Percentiles rank a stretch among this genome's conserved stretches.
phyloP scores from a whole-genome alignment of 2,888 invertebrate species.

The Drosophila paramelanica region DNA sequence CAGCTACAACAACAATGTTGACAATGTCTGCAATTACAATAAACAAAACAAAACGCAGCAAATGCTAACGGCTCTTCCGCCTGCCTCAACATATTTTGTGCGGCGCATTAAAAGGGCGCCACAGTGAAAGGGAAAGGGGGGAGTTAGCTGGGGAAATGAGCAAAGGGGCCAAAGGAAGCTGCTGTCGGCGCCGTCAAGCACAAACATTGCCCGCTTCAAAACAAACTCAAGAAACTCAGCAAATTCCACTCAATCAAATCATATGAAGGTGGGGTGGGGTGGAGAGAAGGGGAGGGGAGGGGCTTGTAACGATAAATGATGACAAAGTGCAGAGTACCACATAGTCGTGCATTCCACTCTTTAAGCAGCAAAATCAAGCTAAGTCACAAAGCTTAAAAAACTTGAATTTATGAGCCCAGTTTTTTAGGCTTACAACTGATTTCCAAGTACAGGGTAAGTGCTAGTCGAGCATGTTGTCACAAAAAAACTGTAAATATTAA shows the following conservation, averaged over 20 bases:
- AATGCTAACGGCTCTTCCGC: slow-evolving; percentile 62
- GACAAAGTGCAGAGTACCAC: slow-evolving; percentile 16
- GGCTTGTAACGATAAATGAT: not conserved
- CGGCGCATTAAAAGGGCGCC: not conserved
- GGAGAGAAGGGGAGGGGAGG: too few relatives aligned
- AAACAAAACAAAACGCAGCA: slow-evolving; percentile 75
- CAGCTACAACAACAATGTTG: slow-evolving; percentile 43
- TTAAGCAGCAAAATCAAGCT: not conserved
- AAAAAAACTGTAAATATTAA: too few relatives aligned
- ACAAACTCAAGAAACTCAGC: slow-evolving; percentile 13
- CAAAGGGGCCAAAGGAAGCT: slow-evolving; percentile 15
- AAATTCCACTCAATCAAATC: slow-evolving; percentile 36
- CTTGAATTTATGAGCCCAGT: too few relatives aligned
- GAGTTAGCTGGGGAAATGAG: not conserved
- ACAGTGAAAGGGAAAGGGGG: too few relatives aligned
- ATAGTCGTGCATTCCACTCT: not conserved
- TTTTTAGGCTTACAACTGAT: too few relatives aligned
- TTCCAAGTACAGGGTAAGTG: too few relatives aligned
- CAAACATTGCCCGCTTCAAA: slow-evolving; percentile 29
- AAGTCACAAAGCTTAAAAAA: too few relatives aligned
- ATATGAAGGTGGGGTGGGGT: too few relatives aligned
- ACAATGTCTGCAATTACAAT: slow-evolving; percentile 74
- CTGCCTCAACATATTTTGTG: slow-evolving; percentile 8
- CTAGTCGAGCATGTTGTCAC: too few relatives aligned
- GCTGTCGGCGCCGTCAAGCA: slow-evolving; percentile 18